Percentiles rank a stretch among this genome's conserved stretches.
Conservation (phyloP, 64 coral and sea anemone genomes). For the Anthopleura sola region DNA sequence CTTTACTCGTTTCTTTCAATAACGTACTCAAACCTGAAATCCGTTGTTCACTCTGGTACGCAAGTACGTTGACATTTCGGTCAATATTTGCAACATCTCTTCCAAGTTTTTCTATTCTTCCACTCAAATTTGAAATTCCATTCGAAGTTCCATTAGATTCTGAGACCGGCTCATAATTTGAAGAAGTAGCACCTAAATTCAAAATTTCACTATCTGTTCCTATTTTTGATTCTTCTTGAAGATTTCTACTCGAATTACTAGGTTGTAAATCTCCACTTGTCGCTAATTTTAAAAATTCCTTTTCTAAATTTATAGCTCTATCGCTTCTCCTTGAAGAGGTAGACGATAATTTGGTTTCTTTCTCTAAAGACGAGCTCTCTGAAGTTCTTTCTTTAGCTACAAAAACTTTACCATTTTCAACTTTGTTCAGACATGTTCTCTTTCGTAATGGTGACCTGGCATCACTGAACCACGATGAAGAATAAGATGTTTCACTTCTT, state of each 20-base stretch:
- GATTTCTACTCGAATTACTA: background rate
- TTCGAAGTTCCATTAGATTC: background rate
- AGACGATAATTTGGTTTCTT: background rate
- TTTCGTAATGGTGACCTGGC: slow-evolving; percentile 6
- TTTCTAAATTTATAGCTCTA: background rate
- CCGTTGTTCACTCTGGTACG: background rate
- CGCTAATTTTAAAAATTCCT: background rate
- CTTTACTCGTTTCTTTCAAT: background rate
- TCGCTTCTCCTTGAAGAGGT: background rate
- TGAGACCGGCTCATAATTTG: background rate
- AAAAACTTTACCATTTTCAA: background rate
- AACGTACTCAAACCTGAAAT: background rate
- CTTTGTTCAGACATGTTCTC: background rate
- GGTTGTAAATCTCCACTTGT: background rate
- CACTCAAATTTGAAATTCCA: slow-evolving; percentile 4
- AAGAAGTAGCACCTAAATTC: slow-evolving; percentile 6
- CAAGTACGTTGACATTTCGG: background rate
- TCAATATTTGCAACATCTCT: background rate
- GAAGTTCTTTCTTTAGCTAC: background rate
- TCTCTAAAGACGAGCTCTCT: background rate
- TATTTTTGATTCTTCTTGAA: background rate
- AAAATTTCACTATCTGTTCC: slow-evolving; percentile 5
- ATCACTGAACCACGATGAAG: background rate
- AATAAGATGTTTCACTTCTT: background rate
- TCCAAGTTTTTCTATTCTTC: background rate